Percentiles rank a stretch among this genome's conserved stretches.
These are phyloP conservation scores for Heliconius eleuchia DNA, from an alignment of 1,140 invertebrate species.

Conservation along the genomic window DNA sequence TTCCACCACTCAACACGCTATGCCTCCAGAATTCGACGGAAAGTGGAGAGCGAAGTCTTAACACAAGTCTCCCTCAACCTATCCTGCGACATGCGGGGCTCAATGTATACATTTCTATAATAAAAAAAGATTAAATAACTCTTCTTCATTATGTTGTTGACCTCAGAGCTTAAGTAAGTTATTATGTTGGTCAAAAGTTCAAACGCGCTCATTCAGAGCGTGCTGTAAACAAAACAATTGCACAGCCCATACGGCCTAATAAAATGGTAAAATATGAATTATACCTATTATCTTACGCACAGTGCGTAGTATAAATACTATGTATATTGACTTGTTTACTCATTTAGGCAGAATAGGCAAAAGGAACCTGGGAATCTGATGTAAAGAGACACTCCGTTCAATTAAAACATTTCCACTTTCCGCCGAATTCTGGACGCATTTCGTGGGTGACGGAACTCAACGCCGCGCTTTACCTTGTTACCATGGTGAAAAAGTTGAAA, in stretches of 20 bases:
- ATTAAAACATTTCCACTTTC: too few species aligned
- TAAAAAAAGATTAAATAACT: neutral
- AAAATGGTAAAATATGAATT: slow-evolving; percentile 1
- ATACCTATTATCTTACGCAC: slow-evolving; percentile 6
- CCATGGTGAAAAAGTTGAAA: too few species aligned
- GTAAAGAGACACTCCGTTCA: too few species aligned
- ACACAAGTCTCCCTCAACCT: too few species aligned
- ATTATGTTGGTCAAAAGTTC: neutral
- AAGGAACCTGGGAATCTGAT: too few species aligned
- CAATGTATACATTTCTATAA: neutral
- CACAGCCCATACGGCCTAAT: slow-evolving; percentile 22
- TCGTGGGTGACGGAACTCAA: too few species aligned
- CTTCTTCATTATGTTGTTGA: neutral
- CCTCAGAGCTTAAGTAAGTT: neutral
- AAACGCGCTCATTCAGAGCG: slow-evolving; percentile 24
- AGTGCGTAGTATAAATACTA: neutral
- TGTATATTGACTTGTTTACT: neutral
- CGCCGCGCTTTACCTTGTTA: too few species aligned
- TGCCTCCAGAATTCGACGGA: too few species aligned
- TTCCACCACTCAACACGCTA: too few species aligned
- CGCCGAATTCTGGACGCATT: too few species aligned
- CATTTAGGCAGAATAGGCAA: neutral
- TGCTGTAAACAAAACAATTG: slow-evolving; percentile 35
- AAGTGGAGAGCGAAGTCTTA: too few species aligned
- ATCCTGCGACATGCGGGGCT: too few species aligned